These are phyloP conservation scores for Carassius gibelio DNA, from an alignment of 2,113 vertebrate genomes.

Conservation along the genomic window DNA sequence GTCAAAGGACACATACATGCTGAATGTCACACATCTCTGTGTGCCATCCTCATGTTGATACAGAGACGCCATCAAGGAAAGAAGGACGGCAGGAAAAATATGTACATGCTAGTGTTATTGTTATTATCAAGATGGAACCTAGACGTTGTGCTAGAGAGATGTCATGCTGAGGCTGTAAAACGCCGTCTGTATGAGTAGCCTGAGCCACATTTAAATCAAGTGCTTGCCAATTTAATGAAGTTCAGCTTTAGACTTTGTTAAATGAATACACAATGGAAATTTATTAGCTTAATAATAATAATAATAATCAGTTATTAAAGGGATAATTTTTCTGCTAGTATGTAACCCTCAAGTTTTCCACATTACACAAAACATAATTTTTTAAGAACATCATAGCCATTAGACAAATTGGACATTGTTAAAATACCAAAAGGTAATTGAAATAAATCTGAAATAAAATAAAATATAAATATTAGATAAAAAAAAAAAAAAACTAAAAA, in stretches of 20 bases:
- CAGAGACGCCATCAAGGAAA: background rate
- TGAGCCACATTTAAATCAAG: background rate
- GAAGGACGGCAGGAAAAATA: constrained; percentile 18
- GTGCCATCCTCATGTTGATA: constrained; percentile 16
- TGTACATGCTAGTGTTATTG: constrained; percentile 17
- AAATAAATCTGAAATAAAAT: background rate
- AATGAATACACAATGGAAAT: too few species aligned
- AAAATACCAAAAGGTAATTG: background rate
- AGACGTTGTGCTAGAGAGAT: background rate
- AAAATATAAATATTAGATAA: background rate
- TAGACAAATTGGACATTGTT: background rate
- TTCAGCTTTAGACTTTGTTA: background rate
- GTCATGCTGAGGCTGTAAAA: background rate
- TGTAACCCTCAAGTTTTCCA: background rate
- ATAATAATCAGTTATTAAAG: too few species aligned
- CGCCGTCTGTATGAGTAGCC: background rate
- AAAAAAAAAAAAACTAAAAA: background rate
- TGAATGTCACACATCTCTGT: constrained; percentile 42
- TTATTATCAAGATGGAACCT: constrained; percentile 14
- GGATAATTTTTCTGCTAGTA: too few species aligned
- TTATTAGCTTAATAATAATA: too few species aligned
- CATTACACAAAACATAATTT: background rate
- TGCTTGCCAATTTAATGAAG: background rate
- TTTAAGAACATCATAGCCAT: background rate
- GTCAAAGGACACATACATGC: constrained; percentile 24